Evolutionary conservation across 2,888 invertebrate genomes (phyloP).

Genomic region (Acleris holmiana): DNA sequence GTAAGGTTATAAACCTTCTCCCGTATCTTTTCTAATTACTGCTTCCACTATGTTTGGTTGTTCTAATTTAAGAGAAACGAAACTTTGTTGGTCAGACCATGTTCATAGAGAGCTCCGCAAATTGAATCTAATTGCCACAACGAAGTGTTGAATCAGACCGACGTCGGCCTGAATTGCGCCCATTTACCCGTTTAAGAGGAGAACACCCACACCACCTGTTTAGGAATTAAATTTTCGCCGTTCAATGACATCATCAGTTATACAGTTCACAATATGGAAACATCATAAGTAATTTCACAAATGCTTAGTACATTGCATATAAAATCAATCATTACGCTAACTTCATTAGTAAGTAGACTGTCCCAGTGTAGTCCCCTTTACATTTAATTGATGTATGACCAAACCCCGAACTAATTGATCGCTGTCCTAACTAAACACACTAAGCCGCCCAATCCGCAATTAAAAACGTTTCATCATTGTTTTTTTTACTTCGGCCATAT

Average conservation of each 20-base stretch:
- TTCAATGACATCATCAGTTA: constrained; percentile 61
- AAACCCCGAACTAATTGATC: constrained; percentile 41
- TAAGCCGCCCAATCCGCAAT: constrained; percentile 44
- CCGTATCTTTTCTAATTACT: constrained; percentile 43
- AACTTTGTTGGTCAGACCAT: constrained; percentile 69
- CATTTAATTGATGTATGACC: constrained; percentile 21
- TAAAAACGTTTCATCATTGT: constrained; percentile 47
- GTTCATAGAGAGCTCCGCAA: constrained; percentile 72
- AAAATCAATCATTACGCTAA: neutral
- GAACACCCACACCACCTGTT: constrained; percentile 79
- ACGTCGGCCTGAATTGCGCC: constrained; percentile 76
- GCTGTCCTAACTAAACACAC: constrained; percentile 48
- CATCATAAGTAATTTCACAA: neutral
- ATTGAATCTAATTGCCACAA: constrained; percentile 83
- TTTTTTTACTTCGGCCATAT: constrained; percentile 40
- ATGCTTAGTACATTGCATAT: neutral
- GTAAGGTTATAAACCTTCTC: constrained; percentile 37
- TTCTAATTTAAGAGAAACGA: constrained; percentile 66
- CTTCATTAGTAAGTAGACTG: constrained; percentile 16
- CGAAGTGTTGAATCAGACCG: constrained; percentile 82
- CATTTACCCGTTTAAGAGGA: constrained; percentile 79
- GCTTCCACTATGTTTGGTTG: constrained; percentile 48
- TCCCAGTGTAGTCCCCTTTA: constrained; percentile 12
- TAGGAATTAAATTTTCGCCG: constrained; percentile 59
- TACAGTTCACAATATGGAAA: neutral